phyloP scores from a whole-genome alignment of 2,888 invertebrate genomes.

The Flexamia atlantica region DNA sequence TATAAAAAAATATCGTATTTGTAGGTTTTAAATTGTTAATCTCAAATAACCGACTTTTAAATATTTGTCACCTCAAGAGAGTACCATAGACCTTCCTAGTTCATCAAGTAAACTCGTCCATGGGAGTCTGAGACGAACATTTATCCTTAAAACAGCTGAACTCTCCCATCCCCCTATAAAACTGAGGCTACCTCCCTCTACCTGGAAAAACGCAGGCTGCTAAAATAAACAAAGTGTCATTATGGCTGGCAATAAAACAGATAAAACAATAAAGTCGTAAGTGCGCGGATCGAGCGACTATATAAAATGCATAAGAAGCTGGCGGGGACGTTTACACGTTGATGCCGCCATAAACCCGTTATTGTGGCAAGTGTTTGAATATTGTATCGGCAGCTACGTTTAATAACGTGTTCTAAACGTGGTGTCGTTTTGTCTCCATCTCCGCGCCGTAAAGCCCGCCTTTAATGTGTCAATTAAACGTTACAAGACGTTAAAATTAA shows the following conservation, averaged over 20 bases:
- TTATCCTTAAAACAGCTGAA: no score
- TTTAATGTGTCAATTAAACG: constrained; percentile 55
- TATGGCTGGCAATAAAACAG: constrained; percentile 28
- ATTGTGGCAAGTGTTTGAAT: constrained; percentile 45
- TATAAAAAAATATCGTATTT: no score
- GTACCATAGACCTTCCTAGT: no score
- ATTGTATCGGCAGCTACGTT: constrained; percentile 45
- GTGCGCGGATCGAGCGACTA: constrained; percentile 22
- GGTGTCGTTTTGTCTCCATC: constrained; percentile 49
- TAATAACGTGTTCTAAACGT: constrained; percentile 28
- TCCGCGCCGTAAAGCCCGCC: constrained; percentile 20
- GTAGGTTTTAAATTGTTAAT: no score
- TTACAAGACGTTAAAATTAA: constrained; percentile 56
- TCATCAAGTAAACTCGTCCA: no score
- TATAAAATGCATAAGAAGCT: constrained; percentile 47
- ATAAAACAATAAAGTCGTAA: constrained; percentile 28
- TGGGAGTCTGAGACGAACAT: no score
- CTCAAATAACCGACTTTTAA: no score
- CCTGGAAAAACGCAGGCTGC: not conserved
- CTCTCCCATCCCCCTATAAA: not conserved
- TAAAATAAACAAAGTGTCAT: constrained; percentile 18
- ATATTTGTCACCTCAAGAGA: no score
- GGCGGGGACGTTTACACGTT: constrained; percentile 32
- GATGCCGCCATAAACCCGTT: constrained; percentile 26
- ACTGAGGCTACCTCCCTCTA: not conserved